These are phyloP conservation scores for Tauraco hartlaubi DNA, from an alignment of 2,797 vertebrate species.

Conservation along the genomic window DNA sequence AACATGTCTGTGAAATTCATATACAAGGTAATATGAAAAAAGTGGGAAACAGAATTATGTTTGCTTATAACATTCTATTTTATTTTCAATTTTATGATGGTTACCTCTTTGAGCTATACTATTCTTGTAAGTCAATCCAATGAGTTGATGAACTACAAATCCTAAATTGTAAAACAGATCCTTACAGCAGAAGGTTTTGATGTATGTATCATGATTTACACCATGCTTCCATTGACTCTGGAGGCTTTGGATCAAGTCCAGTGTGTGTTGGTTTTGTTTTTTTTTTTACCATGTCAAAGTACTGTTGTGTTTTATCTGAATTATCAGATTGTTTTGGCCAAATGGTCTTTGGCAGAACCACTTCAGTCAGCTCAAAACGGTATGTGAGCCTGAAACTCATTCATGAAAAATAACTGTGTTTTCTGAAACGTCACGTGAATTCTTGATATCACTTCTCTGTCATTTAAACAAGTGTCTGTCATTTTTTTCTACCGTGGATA, in stretches of 20 bases:
- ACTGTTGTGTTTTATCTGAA: background rate
- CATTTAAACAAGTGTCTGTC: background rate
- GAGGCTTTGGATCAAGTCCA: background rate
- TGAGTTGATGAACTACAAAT: background rate
- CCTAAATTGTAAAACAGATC: background rate
- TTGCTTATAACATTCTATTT: background rate
- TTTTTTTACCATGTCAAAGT: background rate
- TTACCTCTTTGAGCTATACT: background rate
- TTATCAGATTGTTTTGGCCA: background rate
- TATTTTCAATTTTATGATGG: background rate
- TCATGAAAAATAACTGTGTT: background rate
- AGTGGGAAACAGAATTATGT: background rate
- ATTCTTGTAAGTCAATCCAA: background rate
- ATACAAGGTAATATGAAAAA: background rate
- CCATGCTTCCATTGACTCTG: background rate
- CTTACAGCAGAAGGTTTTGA: background rate
- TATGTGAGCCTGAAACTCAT: background rate
- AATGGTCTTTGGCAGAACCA: background rate
- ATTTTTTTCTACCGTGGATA: background rate
- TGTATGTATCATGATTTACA: background rate
- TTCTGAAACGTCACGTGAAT: background rate
- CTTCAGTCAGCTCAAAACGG: background rate
- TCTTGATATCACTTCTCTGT: background rate
- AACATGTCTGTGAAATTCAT: background rate
- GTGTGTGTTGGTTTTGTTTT: background rate